A percentile compares a stretch with the other conserved stretches of the same genome.
phyloP scores from a whole-genome alignment of 2,797 vertebrate genomes.

The Hephaestus fuliginosus region DNA sequence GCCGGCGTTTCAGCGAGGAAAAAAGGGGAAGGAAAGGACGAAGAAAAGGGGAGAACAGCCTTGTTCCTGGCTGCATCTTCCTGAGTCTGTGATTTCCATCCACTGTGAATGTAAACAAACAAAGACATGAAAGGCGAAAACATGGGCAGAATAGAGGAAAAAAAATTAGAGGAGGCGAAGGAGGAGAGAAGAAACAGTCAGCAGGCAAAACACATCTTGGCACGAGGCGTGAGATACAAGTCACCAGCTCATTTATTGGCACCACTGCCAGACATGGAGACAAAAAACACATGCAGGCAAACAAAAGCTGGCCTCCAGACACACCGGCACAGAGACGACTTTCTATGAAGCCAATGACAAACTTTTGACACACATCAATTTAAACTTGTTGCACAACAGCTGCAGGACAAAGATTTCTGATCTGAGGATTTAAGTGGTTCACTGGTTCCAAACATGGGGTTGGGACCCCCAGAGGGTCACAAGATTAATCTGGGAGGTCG shows the following conservation, averaged over 20 bases:
- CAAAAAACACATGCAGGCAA: conserved; percentile 72
- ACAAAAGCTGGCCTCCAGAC: conserved; percentile 60
- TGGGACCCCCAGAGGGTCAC: neutral
- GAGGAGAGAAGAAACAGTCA: conserved; percentile 57
- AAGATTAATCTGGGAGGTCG: conserved; percentile 9
- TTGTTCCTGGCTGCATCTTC: conserved; percentile 70
- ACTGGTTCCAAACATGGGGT: neutral
- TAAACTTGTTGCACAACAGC: conserved; percentile 24
- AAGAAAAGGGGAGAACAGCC: conserved; percentile 64
- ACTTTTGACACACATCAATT: conserved; percentile 27
- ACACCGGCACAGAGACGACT: conserved; percentile 47
- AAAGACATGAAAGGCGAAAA: conserved; percentile 73
- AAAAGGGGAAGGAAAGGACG: conserved; percentile 61
- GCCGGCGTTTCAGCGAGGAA: conserved; percentile 53
- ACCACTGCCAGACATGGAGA: conserved; percentile 68
- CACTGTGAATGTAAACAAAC: conserved; percentile 77
- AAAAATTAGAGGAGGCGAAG: conserved; percentile 39
- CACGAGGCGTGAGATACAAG: conserved; percentile 77
- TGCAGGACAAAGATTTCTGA: conserved; percentile 26
- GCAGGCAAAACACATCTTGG: conserved; percentile 77
- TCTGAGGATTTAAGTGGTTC: conserved; percentile 17
- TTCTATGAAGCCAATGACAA: conserved; percentile 28
- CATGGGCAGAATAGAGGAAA: conserved; percentile 29
- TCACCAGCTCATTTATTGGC: conserved; percentile 70
- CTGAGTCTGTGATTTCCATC: conserved; percentile 75